Percentiles rank a stretch among this genome's conserved stretches.
Evolutionary conservation across 1,140 invertebrate genomes (phyloP).

Genomic region (Dendroctonus ponderosae): DNA sequence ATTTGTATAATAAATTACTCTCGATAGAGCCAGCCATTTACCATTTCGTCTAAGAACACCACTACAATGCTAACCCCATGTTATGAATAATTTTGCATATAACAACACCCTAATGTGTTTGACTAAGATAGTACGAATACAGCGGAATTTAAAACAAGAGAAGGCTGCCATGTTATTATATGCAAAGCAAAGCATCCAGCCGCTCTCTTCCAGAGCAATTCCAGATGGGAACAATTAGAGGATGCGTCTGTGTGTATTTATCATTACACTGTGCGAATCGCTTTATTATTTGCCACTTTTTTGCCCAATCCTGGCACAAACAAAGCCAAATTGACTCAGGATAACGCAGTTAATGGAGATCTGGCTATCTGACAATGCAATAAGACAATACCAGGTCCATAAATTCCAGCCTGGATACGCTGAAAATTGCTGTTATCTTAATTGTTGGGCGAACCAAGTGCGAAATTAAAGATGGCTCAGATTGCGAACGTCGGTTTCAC

Average conservation of each 20-base stretch:
- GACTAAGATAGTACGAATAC: constrained; percentile 22
- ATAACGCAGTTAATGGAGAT: constrained; percentile 7
- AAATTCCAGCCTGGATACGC: constrained; percentile 11
- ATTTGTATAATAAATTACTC: constrained; percentile 30
- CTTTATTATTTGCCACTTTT: too few relatives aligned
- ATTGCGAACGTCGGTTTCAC: constrained; percentile 1
- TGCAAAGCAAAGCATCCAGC: too few relatives aligned
- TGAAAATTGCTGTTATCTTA: constrained; percentile 19
- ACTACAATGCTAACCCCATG: constrained; percentile 23
- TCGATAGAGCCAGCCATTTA: constrained; percentile 24
- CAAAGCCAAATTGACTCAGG: too few relatives aligned
- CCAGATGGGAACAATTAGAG: too few relatives aligned
- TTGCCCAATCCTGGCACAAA: too few relatives aligned
- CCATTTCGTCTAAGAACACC: constrained; percentile 25
- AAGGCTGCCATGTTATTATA: neutral
- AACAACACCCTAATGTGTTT: constrained; percentile 31
- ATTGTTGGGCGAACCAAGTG: constrained; percentile 14
- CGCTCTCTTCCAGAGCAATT: too few relatives aligned
- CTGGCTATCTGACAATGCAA: constrained; percentile 2
- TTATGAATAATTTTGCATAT: constrained; percentile 34
- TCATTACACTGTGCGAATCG: too few relatives aligned
- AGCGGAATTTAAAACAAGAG: constrained; percentile 19
- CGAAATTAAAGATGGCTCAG: constrained; percentile 17
- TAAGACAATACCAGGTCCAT: constrained; percentile 18
- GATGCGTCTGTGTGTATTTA: too few relatives aligned